Base-by-base conservation (phyloP, 2,797 vertebrate genomes). In the Sebastes trivittatus region DNA sequence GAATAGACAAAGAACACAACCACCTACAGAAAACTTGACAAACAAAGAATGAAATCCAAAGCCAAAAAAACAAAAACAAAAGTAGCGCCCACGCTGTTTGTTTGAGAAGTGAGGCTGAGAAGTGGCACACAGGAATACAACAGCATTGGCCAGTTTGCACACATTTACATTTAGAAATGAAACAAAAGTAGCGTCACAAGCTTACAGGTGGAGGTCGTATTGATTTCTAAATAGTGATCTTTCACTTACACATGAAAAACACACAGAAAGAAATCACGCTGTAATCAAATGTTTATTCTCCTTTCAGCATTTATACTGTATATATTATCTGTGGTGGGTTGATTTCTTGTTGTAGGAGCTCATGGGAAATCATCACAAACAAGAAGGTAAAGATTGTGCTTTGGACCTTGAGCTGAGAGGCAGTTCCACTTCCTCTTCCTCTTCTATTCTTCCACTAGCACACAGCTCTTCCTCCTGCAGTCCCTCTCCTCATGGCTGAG, bases 361-460 rank as follows among this genome's bases (percentile, higher is more conserved):
- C 22, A 62, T 3, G 6, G 11, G 11, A 68, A 70, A 49, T 71
- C 30, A 16, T 74, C 60, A 36, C 59, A 65, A 2, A 59, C 25
- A 34, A 3, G 11, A 29, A 32, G 61, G 61, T 55, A 34, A 49
- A 65, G 27, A 46, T 11, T 60, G 70, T 49, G 25, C 23, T 72
- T 64, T 69, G 27, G 32, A 62, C 11, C 11, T 70, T 36, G 29
- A 70, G 75, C 81, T 76, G 34, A 76, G 67, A 69, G 30, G 58
- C 72, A 87, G 82, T 91, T 92, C 62, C 74, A 84, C 83, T 92
- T 93, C 91, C 89, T 86, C 71, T 90, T 92, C 91, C 89, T 86
- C 87, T 84, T 91, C 56, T 83, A 62, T 83, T 79, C 82, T 69
- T 78, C 75, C 67, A 71, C 49, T 69, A 38, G 13, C 70, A 36